Conservation (phyloP, 2,888 invertebrate genomes). For the Rhamphomyia laevipes region DNA sequence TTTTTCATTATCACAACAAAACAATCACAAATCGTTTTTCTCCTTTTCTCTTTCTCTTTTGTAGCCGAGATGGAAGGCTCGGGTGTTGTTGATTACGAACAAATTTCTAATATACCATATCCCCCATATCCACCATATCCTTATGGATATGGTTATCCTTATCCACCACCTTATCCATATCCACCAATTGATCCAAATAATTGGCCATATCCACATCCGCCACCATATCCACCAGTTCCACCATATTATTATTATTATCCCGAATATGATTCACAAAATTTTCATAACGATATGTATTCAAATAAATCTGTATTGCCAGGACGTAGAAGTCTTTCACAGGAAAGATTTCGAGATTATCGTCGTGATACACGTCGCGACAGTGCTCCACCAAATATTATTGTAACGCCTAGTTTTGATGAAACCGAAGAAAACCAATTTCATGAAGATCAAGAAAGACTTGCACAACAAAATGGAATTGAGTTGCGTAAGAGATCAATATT, state of each 20-base stretch:
- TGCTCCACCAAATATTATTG: slow-evolving; percentile 31
- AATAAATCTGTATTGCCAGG: slow-evolving; percentile 11
- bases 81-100: slow-evolving; percentile 32
- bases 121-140: slow-evolving; percentile 24
- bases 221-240: slow-evolving; percentile 19
- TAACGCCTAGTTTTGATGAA: slow-evolving; percentile 32
- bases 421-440: background rate
- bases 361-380: slow-evolving; percentile 18
- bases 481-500: slow-evolving; percentile 24
- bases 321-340: slow-evolving; percentile 16
- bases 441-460: background rate
- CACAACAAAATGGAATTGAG: slow-evolving; percentile 14
- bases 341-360: background rate
- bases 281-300: slow-evolving; percentile 14
- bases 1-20: slow-evolving; percentile 7
- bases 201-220: slow-evolving; percentile 17
- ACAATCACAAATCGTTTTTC: slow-evolving; percentile 16
- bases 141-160: slow-evolving; percentile 28
- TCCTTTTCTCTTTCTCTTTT: slow-evolving; percentile 19
- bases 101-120: slow-evolving; percentile 17
- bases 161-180: slow-evolving; percentile 22
- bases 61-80: slow-evolving; percentile 36
- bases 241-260: slow-evolving; percentile 29
- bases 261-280: slow-evolving; percentile 22
- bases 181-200: slow-evolving; percentile 14